Conservation (phyloP, 1,140 invertebrate species). For the Panonychus citri region DNA sequence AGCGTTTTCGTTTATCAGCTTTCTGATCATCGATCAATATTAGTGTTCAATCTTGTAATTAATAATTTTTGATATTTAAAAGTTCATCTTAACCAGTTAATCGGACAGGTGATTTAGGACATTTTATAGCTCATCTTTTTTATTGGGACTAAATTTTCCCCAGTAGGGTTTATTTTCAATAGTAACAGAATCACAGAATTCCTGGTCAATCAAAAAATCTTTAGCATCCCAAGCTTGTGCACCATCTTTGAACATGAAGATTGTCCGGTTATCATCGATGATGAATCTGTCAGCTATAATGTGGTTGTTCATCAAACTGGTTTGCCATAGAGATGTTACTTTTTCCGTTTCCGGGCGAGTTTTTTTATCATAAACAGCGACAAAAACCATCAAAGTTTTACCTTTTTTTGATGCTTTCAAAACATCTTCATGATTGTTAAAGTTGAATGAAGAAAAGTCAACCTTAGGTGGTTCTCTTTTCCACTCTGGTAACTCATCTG, state of each 20-base stretch:
- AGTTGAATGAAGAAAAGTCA: conserved; percentile 48
- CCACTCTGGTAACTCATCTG: conserved; percentile 82
- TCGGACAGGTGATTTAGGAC: no score
- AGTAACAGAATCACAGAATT: conserved; percentile 36
- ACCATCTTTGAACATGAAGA: conserved; percentile 90
- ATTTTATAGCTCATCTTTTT: not conserved
- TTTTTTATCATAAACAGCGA: conserved; percentile 39
- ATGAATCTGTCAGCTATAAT: conserved; percentile 86
- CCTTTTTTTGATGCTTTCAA: conserved; percentile 77
- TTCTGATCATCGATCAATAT: no score
- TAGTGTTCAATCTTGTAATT: conserved; percentile 94
- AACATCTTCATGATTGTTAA: conserved; percentile 54
- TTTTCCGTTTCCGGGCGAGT: conserved; percentile 49
- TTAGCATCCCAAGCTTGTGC: conserved; percentile 83
- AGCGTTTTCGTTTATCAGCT: no score
- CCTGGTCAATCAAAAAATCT: conserved; percentile 67
- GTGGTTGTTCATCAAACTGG: conserved; percentile 75
- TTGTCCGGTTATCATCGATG: conserved; percentile 65
- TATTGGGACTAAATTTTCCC: conserved; percentile 18
- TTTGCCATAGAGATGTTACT: conserved; percentile 75
- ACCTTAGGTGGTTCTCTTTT: conserved; percentile 45
- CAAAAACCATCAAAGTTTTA: conserved; percentile 86
- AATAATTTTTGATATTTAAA: conserved; percentile 53
- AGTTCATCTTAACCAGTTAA: not conserved
- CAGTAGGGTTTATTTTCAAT: conserved; percentile 44